phyloP scores from a whole-genome alignment of 2,797 vertebrate genomes.

The Euphonia xanthogaster region DNA sequence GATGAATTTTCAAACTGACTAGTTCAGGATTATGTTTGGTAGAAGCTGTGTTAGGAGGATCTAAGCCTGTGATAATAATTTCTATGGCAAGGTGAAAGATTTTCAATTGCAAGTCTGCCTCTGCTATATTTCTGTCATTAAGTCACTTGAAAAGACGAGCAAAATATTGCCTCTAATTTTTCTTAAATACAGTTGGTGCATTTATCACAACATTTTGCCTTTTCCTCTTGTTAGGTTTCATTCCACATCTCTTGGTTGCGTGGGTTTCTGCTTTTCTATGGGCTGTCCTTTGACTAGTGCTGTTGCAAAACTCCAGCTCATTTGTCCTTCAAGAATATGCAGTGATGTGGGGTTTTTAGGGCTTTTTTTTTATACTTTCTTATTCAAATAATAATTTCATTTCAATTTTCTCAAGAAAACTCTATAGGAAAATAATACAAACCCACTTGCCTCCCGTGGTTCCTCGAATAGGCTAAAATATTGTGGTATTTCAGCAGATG shows the following conservation, averaged over 20 bases:
- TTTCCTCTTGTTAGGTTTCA: slow-evolving; percentile 31
- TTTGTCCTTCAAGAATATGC: neutral
- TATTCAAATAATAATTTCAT: neutral
- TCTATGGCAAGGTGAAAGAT: neutral
- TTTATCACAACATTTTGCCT: slow-evolving; percentile 63
- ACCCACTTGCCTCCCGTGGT: neutral
- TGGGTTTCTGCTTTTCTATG: slow-evolving; percentile 29
- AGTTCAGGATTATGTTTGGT: neutral
- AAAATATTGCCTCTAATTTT: slow-evolving; percentile 61
- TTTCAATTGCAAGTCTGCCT: neutral
- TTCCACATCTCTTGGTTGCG: slow-evolving; percentile 25
- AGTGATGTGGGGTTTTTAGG: too few relatives aligned
- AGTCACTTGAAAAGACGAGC: slow-evolving; percentile 22
- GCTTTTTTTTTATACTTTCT: neutral
- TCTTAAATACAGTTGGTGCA: slow-evolving; percentile 50
- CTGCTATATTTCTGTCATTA: slow-evolving; percentile 26
- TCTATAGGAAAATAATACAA: neutral
- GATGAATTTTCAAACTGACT: neutral
- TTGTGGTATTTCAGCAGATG: neutral
- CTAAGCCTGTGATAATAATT: neutral
- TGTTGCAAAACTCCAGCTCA: slow-evolving; percentile 10
- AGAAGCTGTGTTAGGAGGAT: neutral
- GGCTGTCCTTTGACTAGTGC: slow-evolving; percentile 38
- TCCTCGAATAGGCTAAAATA: neutral
- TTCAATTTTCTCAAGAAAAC: neutral